phyloP scores from a whole-genome alignment of 2,888 invertebrate species.

The Portevinia maculata region DNA sequence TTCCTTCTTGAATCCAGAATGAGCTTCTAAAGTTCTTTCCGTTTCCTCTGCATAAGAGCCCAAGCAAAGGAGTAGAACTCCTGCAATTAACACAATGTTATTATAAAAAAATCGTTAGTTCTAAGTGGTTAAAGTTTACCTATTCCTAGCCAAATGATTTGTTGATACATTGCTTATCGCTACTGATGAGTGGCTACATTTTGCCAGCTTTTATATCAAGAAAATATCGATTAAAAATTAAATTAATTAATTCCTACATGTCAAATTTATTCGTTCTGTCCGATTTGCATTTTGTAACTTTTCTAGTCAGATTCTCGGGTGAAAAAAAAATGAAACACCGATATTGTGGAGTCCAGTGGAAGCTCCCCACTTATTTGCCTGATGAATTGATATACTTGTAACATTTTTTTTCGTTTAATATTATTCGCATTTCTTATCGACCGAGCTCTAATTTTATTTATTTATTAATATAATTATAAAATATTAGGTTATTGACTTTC shows the following conservation, averaged over 20 bases:
- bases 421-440: no score
- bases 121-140: conserved; percentile 10
- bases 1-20: neutral
- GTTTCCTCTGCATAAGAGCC: conserved; percentile 18
- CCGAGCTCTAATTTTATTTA: no score
- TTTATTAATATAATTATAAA: no score
- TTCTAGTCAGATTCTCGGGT: neutral
- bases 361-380: no score
- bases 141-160: conserved; percentile 48
- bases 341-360: no score
- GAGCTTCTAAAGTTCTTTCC: neutral
- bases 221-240: conserved; percentile 1
- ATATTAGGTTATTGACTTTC: no score
- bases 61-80: conserved; percentile 38
- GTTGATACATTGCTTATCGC: conserved; percentile 47
- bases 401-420: no score
- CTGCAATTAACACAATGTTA: conserved; percentile 15
- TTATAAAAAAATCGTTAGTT: neutral
- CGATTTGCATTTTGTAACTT: conserved; percentile 41
- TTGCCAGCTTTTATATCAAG: conserved; percentile 46
- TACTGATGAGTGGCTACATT: conserved; percentile 28
- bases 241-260: conserved; percentile 21
- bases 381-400: no score
- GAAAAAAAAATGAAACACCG: conserved; percentile 26
- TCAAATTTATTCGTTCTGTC: conserved; percentile 19